phyloP scores from a whole-genome alignment of 2,888 invertebrate species.

The Mesorhabditis spiculigera region DNA sequence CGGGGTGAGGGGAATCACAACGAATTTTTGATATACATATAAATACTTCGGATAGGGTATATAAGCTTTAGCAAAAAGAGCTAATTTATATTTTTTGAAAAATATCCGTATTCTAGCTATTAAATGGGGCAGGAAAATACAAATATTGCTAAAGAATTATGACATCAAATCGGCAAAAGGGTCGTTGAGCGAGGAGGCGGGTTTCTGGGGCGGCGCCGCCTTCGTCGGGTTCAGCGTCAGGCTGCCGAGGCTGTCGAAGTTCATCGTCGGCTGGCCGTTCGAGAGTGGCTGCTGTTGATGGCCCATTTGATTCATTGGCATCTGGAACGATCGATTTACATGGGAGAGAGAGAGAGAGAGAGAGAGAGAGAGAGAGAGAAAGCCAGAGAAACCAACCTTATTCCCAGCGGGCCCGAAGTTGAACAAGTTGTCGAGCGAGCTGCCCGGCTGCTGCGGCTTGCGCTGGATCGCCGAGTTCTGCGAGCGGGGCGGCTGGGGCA shows the following conservation, averaged over 20 bases:
- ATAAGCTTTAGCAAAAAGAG: too few species aligned
- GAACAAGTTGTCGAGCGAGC: not conserved
- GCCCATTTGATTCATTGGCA: slow-evolving; percentile 1
- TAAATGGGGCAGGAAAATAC: too few species aligned
- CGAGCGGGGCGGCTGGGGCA: not conserved
- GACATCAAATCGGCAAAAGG: slow-evolving; percentile 2
- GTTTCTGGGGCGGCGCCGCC: not conserved
- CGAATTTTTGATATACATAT: too few species aligned
- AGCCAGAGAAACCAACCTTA: not conserved
- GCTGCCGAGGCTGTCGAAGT: not conserved
- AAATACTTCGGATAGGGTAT: too few species aligned
- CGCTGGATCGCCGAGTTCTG: slow-evolving; percentile 2
- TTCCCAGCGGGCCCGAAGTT: not conserved
- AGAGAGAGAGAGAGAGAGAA: too few species aligned
- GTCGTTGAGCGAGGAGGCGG: not conserved
- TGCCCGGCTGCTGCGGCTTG: not conserved
- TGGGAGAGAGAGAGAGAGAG: too few species aligned
- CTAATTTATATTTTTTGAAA: too few species aligned
- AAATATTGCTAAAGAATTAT: not conserved
- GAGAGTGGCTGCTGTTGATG: not conserved
- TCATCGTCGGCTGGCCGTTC: not conserved
- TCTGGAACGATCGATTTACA: not conserved
- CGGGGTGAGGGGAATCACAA: too few species aligned
- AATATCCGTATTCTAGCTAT: too few species aligned
- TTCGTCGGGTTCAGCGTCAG: not conserved